Evolutionary conservation across 2,797 vertebrate genomes (phyloP).

Genomic region (Clarias platycephalus): DNA sequence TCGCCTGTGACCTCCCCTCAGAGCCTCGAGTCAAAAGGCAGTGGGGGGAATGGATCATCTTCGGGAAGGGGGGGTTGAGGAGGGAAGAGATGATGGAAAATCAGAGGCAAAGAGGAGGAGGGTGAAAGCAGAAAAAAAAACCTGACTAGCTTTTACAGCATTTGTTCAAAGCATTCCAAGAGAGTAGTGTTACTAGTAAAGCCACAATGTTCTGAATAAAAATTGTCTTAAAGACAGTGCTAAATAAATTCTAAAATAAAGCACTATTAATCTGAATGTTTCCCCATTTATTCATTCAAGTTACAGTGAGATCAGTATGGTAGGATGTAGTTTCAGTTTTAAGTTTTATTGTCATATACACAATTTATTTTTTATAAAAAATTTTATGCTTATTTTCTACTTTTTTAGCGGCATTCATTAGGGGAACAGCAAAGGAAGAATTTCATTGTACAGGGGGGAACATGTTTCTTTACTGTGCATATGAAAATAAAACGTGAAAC

Average conservation of each 20-base stretch:
- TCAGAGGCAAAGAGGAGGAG: slow-evolving; percentile 7
- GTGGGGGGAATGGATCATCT: slow-evolving; percentile 33
- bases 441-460: no score
- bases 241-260: slow-evolving; percentile 48
- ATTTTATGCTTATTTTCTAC: no score
- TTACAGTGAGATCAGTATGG: slow-evolving; percentile 57
- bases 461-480: no score
- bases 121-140: slow-evolving; percentile 8
- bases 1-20: slow-evolving; percentile 69
- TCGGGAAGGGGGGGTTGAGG: slow-evolving; percentile 20
- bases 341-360: no score
- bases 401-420: no score
- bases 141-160: background rate
- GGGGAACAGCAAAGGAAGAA: no score
- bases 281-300: slow-evolving; percentile 54
- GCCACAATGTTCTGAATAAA: background rate
- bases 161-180: slow-evolving; percentile 9
- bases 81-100: slow-evolving; percentile 35
- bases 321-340: slow-evolving; percentile 26
- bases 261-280: slow-evolving; percentile 49
- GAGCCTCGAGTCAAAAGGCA: slow-evolving; percentile 51
- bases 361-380: no score
- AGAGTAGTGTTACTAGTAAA: background rate
- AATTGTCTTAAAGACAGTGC: background rate
- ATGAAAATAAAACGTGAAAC: no score